phyloP scores from a whole-genome alignment of 2,113 vertebrate genomes.

The Rhinichthys klamathensis region DNA sequence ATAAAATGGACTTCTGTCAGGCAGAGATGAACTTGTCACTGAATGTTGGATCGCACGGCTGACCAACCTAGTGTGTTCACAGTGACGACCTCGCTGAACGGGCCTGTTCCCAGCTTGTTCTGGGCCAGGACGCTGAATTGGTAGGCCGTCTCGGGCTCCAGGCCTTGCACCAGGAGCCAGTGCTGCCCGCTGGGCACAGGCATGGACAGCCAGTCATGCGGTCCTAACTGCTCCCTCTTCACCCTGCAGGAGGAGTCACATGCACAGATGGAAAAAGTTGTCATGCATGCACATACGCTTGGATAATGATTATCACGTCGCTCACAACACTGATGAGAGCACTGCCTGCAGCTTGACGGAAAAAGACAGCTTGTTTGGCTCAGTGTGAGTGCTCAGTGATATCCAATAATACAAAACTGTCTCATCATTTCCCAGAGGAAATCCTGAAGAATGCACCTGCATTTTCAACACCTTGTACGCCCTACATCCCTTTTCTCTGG shows the following conservation, averaged over 20 bases:
- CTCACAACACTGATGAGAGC: constrained; percentile 48
- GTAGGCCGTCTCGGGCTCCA: constrained; percentile 96
- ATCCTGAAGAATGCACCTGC: neutral
- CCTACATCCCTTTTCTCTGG: neutral
- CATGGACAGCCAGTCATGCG: constrained; percentile 94
- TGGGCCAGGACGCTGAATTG: constrained; percentile 98
- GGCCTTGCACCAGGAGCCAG: constrained; percentile 89
- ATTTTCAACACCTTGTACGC: neutral
- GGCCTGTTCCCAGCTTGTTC: constrained; percentile 96
- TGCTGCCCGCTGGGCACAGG: constrained; percentile 85
- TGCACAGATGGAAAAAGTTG: constrained; percentile 40
- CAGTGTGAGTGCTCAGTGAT: constrained; percentile 40
- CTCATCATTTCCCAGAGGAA: neutral
- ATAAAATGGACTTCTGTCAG: neutral
- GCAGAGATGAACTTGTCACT: neutral
- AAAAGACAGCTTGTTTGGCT: constrained; percentile 45
- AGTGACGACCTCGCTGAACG: constrained; percentile 99
- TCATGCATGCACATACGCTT: constrained; percentile 7
- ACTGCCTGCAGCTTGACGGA: constrained; percentile 36
- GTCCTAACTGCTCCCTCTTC: constrained; percentile 95
- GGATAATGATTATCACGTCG: constrained; percentile 42
- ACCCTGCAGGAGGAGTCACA: constrained; percentile 78
- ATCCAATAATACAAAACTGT: constrained; percentile 36
- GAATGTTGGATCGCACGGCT: neutral
- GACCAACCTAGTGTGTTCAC: constrained; percentile 96